A percentile compares a stretch with the other conserved stretches of the same genome.
These are phyloP conservation scores for Porites cylindrica DNA, from an alignment of 92 coral and sea anemone genomes.

Conservation along the genomic window DNA sequence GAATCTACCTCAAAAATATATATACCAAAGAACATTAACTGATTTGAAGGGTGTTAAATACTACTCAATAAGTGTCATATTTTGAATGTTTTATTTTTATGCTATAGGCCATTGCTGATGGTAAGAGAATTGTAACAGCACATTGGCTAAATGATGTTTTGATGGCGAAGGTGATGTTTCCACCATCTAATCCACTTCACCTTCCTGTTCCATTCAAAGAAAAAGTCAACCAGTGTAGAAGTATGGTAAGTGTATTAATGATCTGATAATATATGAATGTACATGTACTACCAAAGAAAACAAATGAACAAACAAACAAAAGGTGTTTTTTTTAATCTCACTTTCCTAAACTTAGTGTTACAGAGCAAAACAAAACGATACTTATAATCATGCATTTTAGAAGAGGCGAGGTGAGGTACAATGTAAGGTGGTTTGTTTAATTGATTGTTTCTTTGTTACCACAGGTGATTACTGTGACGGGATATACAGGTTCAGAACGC, in stretches of 20 bases:
- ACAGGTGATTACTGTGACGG: conserved; percentile 91
- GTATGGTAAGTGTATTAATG: conserved; percentile 70
- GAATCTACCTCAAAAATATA: no score
- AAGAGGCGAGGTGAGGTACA: background rate
- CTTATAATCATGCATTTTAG: no score
- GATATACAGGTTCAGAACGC: conserved; percentile 82
- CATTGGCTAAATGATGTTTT: conserved; percentile 97
- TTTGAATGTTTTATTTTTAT: background rate
- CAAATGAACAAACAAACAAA: background rate
- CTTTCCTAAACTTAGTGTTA: background rate
- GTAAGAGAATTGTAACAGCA: conserved; percentile 87
- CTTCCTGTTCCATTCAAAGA: conserved; percentile 87
- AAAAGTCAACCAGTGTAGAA: conserved; percentile 84
- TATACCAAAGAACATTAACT: no score
- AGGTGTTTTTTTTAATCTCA: background rate
- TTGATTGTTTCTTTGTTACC: background rate
- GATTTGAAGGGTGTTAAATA: no score
- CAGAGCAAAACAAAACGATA: no score
- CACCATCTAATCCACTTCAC: conserved; percentile 89
- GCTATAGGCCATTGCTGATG: conserved; percentile 84
- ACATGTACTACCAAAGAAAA: no score
- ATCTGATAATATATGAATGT: background rate
- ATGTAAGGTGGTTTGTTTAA: no score
- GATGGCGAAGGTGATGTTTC: conserved; percentile 59
- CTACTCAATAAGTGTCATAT: background rate